phyloP scores from a whole-genome alignment of 2,888 invertebrate species.

The Dasysyrphus albostriatus region DNA sequence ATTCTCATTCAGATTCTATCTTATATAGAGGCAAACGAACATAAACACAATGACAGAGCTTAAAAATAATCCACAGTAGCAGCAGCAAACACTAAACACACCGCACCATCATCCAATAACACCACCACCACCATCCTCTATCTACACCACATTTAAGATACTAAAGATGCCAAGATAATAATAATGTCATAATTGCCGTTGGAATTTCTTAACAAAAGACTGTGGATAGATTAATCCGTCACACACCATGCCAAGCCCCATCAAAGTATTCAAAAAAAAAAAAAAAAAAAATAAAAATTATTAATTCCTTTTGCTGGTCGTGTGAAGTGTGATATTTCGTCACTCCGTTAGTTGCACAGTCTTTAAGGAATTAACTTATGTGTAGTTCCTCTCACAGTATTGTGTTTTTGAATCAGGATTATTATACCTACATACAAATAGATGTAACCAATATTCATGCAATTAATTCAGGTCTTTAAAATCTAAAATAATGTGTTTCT shows the following conservation, averaged over 20 bases:
- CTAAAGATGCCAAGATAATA: constrained; percentile 65
- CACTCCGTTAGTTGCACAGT: constrained; percentile 35
- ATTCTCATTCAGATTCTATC: constrained; percentile 14
- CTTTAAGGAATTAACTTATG: neutral
- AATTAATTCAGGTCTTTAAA: constrained; percentile 59
- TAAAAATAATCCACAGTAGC: constrained; percentile 71
- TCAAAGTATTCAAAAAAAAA: neutral
- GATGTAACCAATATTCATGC: neutral
- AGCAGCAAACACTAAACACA: constrained; percentile 1
- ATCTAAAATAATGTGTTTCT: constrained; percentile 43
- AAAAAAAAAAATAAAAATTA: constrained; percentile 2
- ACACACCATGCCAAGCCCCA: constrained; percentile 1
- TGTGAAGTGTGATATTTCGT: constrained; percentile 54
- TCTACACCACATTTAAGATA: neutral
- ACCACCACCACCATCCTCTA: neutral
- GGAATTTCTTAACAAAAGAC: constrained; percentile 50
- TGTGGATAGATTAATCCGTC: constrained; percentile 43
- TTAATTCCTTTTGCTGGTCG: constrained; percentile 37
- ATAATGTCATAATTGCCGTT: constrained; percentile 67
- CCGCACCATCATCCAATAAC: neutral
- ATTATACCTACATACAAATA: neutral
- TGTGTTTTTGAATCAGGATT: constrained; percentile 22
- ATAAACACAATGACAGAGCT: constrained; percentile 46
- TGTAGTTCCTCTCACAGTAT: neutral
- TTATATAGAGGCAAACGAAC: neutral